Evolutionary conservation across 2,888 invertebrate genomes (phyloP), one percentile per base, ranked within the genome.

Genomic region (Myathropa florea): DNA sequence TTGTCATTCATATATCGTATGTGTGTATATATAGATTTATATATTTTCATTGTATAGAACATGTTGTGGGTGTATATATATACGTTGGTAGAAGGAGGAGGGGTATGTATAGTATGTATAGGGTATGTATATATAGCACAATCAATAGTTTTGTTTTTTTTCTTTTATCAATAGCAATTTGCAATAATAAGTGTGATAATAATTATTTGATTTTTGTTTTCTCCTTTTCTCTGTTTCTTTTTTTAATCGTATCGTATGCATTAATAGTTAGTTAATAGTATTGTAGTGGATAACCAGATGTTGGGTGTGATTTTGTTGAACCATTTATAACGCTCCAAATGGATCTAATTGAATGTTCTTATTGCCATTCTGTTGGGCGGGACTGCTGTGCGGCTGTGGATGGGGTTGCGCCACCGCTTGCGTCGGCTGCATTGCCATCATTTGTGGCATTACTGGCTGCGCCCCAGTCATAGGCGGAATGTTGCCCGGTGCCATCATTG

Each of bases 341-440:
- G 94, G 94, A 93, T 94, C 94, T 88, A 94, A 91, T 89, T 93
- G 93, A 86, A 93, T 93, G 90, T 92, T 93, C 91, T 93, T 94
- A 91, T 92, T 91, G 91, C 89, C 88, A 89, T 83, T 84, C 82
- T 79, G 88, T 72, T 82, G 73, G 79, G 89, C 88, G 77, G 89
- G 89, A 92, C 91, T 92, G 92, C 91, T 92, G 90, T 89, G 89
- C 88, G 89, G 88, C 68, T 70, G 80, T 36, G 85, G 88, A 85
- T 90, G 91, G 88, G 88, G 88, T 39, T 80, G 83, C 68, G 88
- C 88, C 89, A 90, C 89, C 89, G 89, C 89, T 57, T n/a, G 46
- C 89, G 90, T 91, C 88, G 90, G 89, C 88, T 88, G 85, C 88
- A 89, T 89, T 89, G 83, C 78, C 86, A 88, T 88, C 75, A 81